Percentiles rank a stretch among this genome's conserved stretches.
phyloP scores from a whole-genome alignment of 2,797 vertebrate genomes.

The Chaetophractus vellerosus region DNA sequence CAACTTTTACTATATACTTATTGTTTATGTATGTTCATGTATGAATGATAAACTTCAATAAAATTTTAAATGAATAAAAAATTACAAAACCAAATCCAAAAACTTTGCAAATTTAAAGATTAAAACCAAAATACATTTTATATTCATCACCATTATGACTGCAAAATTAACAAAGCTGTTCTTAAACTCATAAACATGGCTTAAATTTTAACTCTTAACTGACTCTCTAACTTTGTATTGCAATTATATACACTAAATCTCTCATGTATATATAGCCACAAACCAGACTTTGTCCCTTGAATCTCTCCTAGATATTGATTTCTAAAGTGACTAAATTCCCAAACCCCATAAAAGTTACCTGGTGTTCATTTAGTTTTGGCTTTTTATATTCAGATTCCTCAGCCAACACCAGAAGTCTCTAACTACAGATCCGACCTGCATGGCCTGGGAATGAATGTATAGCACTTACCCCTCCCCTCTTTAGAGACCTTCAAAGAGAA shows the following conservation, averaged over 20 bases:
- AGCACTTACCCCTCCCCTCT: neutral
- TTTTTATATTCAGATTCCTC: neutral
- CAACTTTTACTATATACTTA: too few relatives aligned
- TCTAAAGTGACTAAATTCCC: neutral
- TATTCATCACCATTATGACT: neutral
- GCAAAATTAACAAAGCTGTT: neutral
- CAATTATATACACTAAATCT: neutral
- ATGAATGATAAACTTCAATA: too few relatives aligned
- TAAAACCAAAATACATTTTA: neutral
- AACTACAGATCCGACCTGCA: neutral
- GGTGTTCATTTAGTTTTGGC: neutral
- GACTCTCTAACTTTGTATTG: neutral
- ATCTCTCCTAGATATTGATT: neutral
- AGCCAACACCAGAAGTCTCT: neutral
- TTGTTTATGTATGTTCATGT: too few relatives aligned
- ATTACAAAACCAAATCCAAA: neutral
- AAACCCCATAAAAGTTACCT: neutral
- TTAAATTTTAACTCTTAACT: conserved; percentile 7
- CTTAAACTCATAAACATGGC: neutral
- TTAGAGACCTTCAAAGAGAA: too few relatives aligned
- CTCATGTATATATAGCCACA: neutral
- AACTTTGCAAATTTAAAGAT: neutral
- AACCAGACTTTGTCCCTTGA: neutral
- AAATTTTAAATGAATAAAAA: too few relatives aligned
- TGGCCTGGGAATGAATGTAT: neutral